Evolutionary conservation across 2,888 invertebrate genomes (phyloP).

Genomic region (Clitarchus hookeri): DNA sequence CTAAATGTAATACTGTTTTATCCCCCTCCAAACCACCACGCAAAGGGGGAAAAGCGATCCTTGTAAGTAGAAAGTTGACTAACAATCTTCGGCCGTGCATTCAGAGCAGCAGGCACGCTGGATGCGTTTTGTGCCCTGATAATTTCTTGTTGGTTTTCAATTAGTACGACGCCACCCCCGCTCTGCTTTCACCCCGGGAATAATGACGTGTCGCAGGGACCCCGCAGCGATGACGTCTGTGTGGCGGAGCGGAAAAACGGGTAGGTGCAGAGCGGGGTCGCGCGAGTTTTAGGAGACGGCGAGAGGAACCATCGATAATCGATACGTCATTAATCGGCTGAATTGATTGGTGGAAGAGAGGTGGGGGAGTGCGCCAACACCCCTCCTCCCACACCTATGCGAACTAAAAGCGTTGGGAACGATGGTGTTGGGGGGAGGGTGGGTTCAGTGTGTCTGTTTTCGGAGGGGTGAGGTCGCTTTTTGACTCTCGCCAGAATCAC

Average conservation of each 20-base stretch:
- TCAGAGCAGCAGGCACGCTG: background rate
- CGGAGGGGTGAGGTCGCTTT: background rate
- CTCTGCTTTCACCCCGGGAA: background rate
- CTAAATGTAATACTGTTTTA: too few species aligned
- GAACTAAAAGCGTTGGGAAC: background rate
- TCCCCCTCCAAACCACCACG: too few species aligned
- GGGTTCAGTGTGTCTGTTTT: background rate
- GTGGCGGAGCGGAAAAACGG: background rate
- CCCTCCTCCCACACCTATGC: too few species aligned
- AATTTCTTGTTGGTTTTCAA: constrained; percentile 10
- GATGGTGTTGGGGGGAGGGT: background rate
- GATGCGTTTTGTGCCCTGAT: background rate
- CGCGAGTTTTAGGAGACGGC: background rate
- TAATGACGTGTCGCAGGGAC: background rate
- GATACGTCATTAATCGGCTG: constrained; percentile 25
- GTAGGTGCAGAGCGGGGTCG: background rate
- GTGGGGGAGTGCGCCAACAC: background rate
- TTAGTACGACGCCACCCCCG: background rate
- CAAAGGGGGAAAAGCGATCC: background rate
- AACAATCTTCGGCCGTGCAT: too few species aligned
- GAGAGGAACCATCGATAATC: constrained; percentile 16
- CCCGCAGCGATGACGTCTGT: background rate
- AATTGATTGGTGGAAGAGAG: constrained; percentile 10
- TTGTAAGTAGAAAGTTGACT: background rate
- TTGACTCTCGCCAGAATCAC: background rate